Evolutionary conservation across 2,888 invertebrate species (phyloP).

Genomic region (Hetaerina titia): DNA sequence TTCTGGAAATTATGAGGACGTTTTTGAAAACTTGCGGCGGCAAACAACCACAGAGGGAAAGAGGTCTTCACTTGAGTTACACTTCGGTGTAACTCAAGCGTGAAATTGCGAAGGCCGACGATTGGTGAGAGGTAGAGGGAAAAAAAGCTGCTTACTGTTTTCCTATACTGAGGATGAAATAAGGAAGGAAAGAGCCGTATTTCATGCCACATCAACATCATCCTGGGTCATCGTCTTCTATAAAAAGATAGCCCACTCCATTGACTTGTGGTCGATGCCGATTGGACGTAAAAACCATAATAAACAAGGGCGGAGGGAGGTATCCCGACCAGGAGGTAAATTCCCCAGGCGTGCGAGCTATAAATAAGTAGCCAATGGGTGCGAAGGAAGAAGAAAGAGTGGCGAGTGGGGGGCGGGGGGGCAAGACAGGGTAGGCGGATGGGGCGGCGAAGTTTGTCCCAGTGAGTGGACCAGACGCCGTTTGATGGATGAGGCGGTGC

Average conservation of each 20-base stretch:
- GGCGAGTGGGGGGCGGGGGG: not conserved
- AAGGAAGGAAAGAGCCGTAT: not conserved
- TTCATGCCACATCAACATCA: slow-evolving; percentile 38
- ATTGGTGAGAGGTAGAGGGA: not conserved
- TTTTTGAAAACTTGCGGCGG: not conserved
- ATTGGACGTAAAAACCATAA: not conserved
- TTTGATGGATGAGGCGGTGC: slow-evolving; percentile 57
- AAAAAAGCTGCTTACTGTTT: not conserved
- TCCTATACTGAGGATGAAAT: not conserved
- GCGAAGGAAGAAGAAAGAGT: not conserved
- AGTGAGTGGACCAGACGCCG: slow-evolving; percentile 45
- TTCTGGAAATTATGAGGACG: not conserved
- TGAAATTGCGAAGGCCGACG: not conserved
- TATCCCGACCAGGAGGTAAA: not conserved
- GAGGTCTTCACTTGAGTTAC: not conserved
- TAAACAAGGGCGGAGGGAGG: slow-evolving; percentile 3
- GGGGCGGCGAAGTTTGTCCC: not conserved
- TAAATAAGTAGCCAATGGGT: not conserved
- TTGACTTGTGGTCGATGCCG: not conserved
- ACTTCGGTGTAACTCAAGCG: not conserved
- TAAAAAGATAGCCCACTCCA: not conserved
- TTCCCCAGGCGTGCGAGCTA: not conserved
- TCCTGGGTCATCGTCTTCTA: slow-evolving; percentile 14
- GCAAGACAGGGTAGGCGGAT: not conserved
- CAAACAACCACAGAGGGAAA: not conserved